These are phyloP conservation scores for Glaucopsyche alexis DNA, from an alignment of 2,888 invertebrate genomes.

Conservation along the genomic window DNA sequence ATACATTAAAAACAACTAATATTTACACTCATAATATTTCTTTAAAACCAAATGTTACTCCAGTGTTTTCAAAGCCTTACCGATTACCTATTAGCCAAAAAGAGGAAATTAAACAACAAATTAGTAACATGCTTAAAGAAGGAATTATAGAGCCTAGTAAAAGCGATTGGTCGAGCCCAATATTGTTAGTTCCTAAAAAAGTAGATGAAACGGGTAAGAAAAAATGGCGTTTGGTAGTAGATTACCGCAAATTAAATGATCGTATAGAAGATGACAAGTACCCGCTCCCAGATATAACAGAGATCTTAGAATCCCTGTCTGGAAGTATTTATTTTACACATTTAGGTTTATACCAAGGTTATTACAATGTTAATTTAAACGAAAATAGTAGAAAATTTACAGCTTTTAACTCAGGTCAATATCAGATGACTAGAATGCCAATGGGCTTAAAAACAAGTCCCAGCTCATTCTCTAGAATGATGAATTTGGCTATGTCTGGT, in stretches of 20 bases:
- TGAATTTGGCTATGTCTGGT: conserved; percentile 34
- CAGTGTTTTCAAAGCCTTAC: conserved; percentile 22
- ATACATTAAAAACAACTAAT: conserved; percentile 32
- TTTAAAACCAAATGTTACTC: conserved; percentile 30
- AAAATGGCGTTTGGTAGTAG: conserved; percentile 41
- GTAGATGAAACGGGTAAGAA: conserved; percentile 30
- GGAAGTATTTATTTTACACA: conserved; percentile 33
- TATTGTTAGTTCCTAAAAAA: conserved; percentile 43
- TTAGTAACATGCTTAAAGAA: no score
- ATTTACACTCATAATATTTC: conserved; percentile 31
- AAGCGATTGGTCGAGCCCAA: no score
- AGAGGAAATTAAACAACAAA: conserved; percentile 31
- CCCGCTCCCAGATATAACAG: conserved; percentile 29
- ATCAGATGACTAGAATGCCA: conserved; percentile 34
- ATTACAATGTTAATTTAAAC: conserved; percentile 24
- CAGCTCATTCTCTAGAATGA: conserved; percentile 33
- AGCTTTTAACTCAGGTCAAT: conserved; percentile 34
- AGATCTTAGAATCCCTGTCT: conserved; percentile 32
- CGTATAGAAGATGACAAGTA: conserved; percentile 33
- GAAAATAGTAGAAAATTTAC: conserved; percentile 29
- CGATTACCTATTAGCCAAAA: conserved; percentile 26
- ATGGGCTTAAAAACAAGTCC: conserved; percentile 37
- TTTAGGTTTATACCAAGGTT: conserved; percentile 30
- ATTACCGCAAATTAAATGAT: conserved; percentile 35
- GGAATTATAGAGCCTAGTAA: no score